Base-by-base conservation (phyloP, 2,113 vertebrate genomes). In the Grammomys dolichurus region DNA sequence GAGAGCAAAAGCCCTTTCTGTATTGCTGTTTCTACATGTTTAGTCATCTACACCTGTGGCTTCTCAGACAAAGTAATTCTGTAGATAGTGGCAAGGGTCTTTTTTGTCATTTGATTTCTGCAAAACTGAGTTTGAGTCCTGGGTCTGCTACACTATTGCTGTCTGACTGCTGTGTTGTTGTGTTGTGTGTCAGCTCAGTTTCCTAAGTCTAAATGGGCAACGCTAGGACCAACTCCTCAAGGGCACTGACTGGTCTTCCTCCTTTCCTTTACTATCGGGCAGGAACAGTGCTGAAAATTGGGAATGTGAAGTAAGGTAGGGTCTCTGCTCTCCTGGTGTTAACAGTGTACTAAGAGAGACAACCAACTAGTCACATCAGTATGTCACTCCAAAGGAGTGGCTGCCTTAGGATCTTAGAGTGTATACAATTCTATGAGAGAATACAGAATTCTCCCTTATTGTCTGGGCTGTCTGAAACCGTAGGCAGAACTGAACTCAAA, bases 11-110 rank as follows among this genome's bases (percentile, higher is more conserved):
- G 46, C 33, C 54, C 72, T 93, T 80, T 90, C 13, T 26, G 31
- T 56, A 22, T 89, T 95, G 95, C 31, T 92, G 1, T 93, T 51
- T 95, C 87, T 90, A 31, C 20, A 72, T 36, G 46, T 22, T 87
- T 94, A 78, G 78, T 91, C 70, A 76, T 51, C 75, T 75, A 72
- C 46, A 65, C 75, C 82, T n/a, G 28, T 12, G 40, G 51, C 31
- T 4, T 95, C 82, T 92, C 58, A 77, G 87, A 72, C 89, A 95
- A 96, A 94, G 63, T 70, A 69, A 84, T 75, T 76, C 4, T 78
- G 58, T 51, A 10, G 46, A 6, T 40, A 81, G 46, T 75, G 86
- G 72, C 48, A 82, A 76, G 73, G 67, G 31, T 72, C 67, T 81
- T 93, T 90, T 10, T 33, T 85, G 73, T 76, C 80, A 72, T 89